phyloP scores from a whole-genome alignment of 1,140 invertebrate species.

The Drosophila leontia region DNA sequence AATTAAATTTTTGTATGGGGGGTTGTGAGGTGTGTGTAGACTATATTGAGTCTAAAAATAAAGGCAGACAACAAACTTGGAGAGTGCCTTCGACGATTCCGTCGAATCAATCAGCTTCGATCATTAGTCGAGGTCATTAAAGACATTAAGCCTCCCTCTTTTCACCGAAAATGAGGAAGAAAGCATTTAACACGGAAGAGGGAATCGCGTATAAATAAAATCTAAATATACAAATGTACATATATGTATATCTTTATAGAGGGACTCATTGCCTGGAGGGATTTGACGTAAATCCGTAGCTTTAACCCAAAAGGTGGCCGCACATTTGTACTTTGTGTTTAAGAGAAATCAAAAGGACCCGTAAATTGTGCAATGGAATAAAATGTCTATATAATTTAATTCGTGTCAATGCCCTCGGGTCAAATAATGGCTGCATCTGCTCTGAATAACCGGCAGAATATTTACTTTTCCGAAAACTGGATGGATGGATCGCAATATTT shows the following conservation, averaged over 20 bases:
- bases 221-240: neutral
- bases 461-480: constrained; percentile 18
- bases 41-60: constrained; percentile 53
- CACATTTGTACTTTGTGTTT: constrained; percentile 38
- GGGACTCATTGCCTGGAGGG: neutral
- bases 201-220: constrained; percentile 46
- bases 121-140: constrained; percentile 79
- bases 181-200: constrained; percentile 51
- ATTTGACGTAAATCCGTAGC: constrained; percentile 27
- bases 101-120: constrained; percentile 71
- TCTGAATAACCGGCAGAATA: constrained; percentile 1
- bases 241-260: neutral
- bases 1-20: constrained; percentile 11
- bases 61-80: constrained; percentile 51
- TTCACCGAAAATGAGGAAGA: constrained; percentile 10
- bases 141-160: constrained; percentile 59
- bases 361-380: constrained; percentile 5
- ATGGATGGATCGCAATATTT: constrained; percentile 1
- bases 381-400: neutral
- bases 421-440: constrained; percentile 7
- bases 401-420: constrained; percentile 18
- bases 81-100: constrained; percentile 51
- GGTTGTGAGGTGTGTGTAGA: constrained; percentile 4
- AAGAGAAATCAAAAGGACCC: neutral
- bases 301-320: constrained; percentile 42